phyloP scores from a whole-genome alignment of 1,140 invertebrate genomes.

The Chionoecetes opilio region DNA sequence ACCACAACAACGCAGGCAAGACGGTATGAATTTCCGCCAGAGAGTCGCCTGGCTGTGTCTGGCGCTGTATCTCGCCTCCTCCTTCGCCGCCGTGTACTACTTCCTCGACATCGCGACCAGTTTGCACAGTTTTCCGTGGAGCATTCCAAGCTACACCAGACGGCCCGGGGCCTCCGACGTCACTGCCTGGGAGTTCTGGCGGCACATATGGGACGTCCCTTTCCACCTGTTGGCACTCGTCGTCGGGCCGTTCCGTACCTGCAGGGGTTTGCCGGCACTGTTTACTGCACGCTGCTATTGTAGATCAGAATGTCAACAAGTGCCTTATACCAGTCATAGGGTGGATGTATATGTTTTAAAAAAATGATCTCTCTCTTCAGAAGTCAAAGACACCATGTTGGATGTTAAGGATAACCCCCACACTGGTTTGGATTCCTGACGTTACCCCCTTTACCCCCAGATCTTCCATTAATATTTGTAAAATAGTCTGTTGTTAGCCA shows the following conservation, averaged over 20 bases:
- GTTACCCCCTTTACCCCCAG: no score
- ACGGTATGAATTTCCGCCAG: slow-evolving; percentile 76
- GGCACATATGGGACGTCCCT: slow-evolving; percentile 72
- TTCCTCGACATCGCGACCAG: slow-evolving; percentile 75
- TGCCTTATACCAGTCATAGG: slow-evolving; percentile 75
- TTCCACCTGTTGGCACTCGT: slow-evolving; percentile 61
- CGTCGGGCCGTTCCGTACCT: slow-evolving; percentile 70
- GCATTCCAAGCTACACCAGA: slow-evolving; percentile 69
- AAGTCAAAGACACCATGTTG: slow-evolving; percentile 39
- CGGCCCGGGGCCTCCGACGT: slow-evolving; percentile 32
- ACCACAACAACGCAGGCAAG: no score
- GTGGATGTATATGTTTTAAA: slow-evolving; percentile 75
- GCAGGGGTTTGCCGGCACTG: slow-evolving; percentile 69
- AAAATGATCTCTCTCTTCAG: slow-evolving; percentile 60
- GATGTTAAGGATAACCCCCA: slow-evolving; percentile 44
- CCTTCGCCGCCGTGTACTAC: slow-evolving; percentile 66
- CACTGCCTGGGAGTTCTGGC: slow-evolving; percentile 66
- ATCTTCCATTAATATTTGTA: no score
- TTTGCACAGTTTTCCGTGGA: slow-evolving; percentile 67
- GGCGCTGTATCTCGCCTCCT: slow-evolving; percentile 68
- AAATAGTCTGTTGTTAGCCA: no score
- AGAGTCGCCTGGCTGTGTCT: slow-evolving; percentile 74
- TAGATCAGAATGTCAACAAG: slow-evolving; percentile 75
- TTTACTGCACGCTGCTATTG: slow-evolving; percentile 71
- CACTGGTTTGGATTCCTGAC: no score